These are phyloP conservation scores for Chrysochloris asiatica DNA, from an alignment of 2,113 vertebrate genomes.

Conservation along the genomic window DNA sequence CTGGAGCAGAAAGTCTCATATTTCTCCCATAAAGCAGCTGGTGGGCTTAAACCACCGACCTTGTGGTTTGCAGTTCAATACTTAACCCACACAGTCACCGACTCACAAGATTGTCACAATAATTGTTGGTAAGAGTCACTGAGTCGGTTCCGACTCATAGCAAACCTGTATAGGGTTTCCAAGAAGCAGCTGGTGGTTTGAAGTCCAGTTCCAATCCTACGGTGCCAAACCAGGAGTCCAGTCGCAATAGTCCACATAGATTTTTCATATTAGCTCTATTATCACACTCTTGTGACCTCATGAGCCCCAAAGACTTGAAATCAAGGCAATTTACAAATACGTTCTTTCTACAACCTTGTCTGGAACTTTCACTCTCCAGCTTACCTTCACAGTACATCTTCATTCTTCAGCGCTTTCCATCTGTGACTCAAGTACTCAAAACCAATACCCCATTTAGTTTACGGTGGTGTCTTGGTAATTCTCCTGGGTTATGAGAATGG, in stretches of 20 bases:
- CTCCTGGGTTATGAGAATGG: neutral
- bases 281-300: neutral
- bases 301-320: constrained; percentile 1
- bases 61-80: neutral
- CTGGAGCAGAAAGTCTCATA: too few relatives aligned
- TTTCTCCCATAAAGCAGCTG: too few relatives aligned
- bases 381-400: constrained; percentile 35
- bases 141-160: too few relatives aligned
- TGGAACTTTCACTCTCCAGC: neutral
- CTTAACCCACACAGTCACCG: too few relatives aligned
- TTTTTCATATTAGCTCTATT: neutral
- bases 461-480: neutral
- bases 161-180: too few relatives aligned
- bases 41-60: too few relatives aligned
- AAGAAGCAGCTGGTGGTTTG: too few relatives aligned
- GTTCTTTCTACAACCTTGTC: neutral
- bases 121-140: too few relatives aligned
- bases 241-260: too few relatives aligned
- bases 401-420: neutral
- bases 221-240: too few relatives aligned
- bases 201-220: too few relatives aligned
- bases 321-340: neutral
- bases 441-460: neutral
- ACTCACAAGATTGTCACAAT: too few relatives aligned
- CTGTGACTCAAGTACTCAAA: neutral